Evolutionary conservation across 2,888 invertebrate genomes (phyloP), one percentile per base, ranked within the genome.

Genomic region (Caenorhabditis sp.): DNA sequence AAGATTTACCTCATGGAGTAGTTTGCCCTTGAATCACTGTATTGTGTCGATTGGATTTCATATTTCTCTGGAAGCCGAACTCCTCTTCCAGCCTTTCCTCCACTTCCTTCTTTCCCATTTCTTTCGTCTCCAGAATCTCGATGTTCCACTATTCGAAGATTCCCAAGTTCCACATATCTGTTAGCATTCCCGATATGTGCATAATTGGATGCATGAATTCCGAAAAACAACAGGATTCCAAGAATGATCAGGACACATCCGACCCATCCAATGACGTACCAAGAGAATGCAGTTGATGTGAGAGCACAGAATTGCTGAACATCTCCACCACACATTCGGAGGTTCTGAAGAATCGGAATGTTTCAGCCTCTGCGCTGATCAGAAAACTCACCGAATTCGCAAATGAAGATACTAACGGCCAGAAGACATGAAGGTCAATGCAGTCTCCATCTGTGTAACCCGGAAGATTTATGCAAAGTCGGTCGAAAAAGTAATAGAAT

Each of bases 111-210:
- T 70, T 54, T 73, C 22, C 47, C 22, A 19, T 35, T 44, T 31
- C 51, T 31, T 41, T 49, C 38, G 8, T 31, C 35, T 66, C 64
- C 54, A 19, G 47, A n/a, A 12, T 70, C 72, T 63, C 66, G 54
- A 26, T 70, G 47, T 16, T 76, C 63, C 19, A 70, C 85, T n/a
- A 84, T 72, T 10, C 82, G 72, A 10, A 87, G 74, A 24, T 87
- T 84, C 0, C 84, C 77, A 12, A 87, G 66, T 35, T 87, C 87
- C 16, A 87, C 83, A 68, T 87, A 87, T 73, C 87, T 96, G 92
- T 96, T 96, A 92, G 97, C 96, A 91, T 97, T 97, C 79, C 96
- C 94, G 90, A 97, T 97, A 91, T 97, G 97, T 10, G 97, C 97
- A 92, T 97, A 97, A 92, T 97, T 97, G 0, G 97, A 97, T 0